Base-by-base conservation (phyloP, 2,113 vertebrate genomes). In the Chelonoidis abingdonii region DNA sequence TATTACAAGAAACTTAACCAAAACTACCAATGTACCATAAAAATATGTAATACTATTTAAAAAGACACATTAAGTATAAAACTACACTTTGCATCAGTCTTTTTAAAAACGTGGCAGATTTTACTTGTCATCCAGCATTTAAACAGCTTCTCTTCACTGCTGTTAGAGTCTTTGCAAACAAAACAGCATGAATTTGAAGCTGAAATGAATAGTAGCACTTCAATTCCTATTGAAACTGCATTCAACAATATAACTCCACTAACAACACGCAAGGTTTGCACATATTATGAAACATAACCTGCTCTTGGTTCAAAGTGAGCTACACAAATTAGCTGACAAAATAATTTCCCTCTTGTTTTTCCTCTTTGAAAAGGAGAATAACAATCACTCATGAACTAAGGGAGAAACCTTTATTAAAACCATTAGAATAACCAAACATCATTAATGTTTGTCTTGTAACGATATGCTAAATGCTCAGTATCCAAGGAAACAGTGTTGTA, bases 81-180 rank as follows among this genome's bases (percentile, higher is more conserved):
- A 47, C 38, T 44, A 78, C 65, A 72, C 9, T 72, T 72, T 5
- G 35, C 65, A 72, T 72, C 35, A 38, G 17, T 22, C 19, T 38
- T 72, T 38, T 38, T 10, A 72, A 62, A 97, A 97, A 97, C 95
- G 86, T 89, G 95, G 95, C 96, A 97, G 97, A 91, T 93, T 95
- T 95, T 96, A 94, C 93, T 97, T 97, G 95, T 92, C 94, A 92
- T 94, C 95, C 94, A 94, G 95, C 93, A 96, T 93, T 95, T 90
- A 96, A 96, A 97, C 94, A 97, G 97, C 94, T 97, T 97, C 97
- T 91, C 54, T 89, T 90, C 87, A 88, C 78, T 96, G 95, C 91
- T 96, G 95, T 96, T 94, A 97, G 91, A 87, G 88, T 97, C 95
- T 93, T 97, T 93, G 86, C 94, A 97, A 97, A 96, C 65, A 72